Evolutionary conservation across 2,888 invertebrate species (phyloP).

Genomic region (Oconnorella tubifera): DNA sequence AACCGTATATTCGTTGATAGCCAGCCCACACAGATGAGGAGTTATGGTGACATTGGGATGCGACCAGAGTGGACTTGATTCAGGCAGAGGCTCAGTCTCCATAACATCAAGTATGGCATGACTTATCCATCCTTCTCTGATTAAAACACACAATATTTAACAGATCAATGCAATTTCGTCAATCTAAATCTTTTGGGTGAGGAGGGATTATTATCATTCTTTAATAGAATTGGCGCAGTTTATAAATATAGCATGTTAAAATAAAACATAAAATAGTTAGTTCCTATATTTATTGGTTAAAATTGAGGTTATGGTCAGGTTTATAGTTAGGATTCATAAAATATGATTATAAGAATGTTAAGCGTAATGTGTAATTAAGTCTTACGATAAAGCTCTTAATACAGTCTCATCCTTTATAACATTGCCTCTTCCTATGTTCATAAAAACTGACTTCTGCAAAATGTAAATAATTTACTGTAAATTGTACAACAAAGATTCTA

Average conservation of each 20-base stretch:
- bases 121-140: slow-evolving; percentile 57
- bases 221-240: too few species aligned
- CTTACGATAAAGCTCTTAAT: slow-evolving; percentile 59
- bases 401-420: slow-evolving; percentile 61
- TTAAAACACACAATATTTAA: neutral
- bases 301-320: too few species aligned
- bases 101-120: slow-evolving; percentile 64
- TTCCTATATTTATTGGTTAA: too few species aligned
- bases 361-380: neutral
- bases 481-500: too few species aligned
- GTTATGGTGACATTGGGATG: slow-evolving; percentile 58
- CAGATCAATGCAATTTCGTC: too few species aligned
- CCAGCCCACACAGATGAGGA: slow-evolving; percentile 41
- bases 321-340: too few species aligned
- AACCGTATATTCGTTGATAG: slow-evolving; percentile 1
- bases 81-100: slow-evolving; percentile 60
- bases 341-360: too few species aligned
- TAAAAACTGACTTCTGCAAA: slow-evolving; percentile 58
- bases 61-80: slow-evolving; percentile 59
- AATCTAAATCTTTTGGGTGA: neutral
- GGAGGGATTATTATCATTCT: too few species aligned
- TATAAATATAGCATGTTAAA: too few species aligned
- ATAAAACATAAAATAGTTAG: too few species aligned
- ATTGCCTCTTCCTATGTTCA: slow-evolving; percentile 64
- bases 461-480: too few species aligned